Evolutionary conservation across 23 tunicate species (phyloP), one percentile per base, ranked within the genome.

Genomic region (Ascidia mentula): DNA sequence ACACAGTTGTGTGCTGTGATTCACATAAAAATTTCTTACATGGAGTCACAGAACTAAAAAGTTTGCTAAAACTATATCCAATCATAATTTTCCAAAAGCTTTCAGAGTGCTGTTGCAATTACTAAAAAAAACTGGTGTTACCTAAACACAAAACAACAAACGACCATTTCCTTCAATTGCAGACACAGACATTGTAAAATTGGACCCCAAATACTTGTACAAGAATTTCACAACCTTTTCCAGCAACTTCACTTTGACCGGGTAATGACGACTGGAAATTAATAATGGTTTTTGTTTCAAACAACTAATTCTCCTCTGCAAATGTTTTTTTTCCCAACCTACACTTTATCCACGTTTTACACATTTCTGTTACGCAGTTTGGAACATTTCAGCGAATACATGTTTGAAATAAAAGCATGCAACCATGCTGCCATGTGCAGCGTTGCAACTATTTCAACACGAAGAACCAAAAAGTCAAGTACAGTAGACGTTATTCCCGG

Each of bases 351-450:
- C 7, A 6, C 1, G 13, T 5, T 53, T 42, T 42, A 12, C 53
- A 9, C 15, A 42, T n/a, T n/a, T n/a, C n/a, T n/a, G n/a, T n/a
- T n/a, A n/a, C 38, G 0, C 79, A 92, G 97, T 38, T 76, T 92
- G 37, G 32, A 37, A 40, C 97, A 91, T 69, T 86, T 77, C 87
- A 73, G 84, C 36, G 88, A 91, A 40, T 91, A 91, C 79, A 36
- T 72, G n/a, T 45, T 91, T 18, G 79, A 77, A 60, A 84, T 91
- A 18, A 30, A 20, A 6, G 89, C 88, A 59, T 92, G 97, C 77
- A 87, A 90, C 60, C 89, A 85, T 35, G 88, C 85, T 6, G 32
- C 35, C 31, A 61, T 37, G 18, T 90, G 96, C 74, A 81, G 96
- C 46, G 36, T 59, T 20, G 78, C 80, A n/a, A 18, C 80, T 59